Evolutionary conservation across 2,113 vertebrate species (phyloP), one percentile per base, ranked within the genome.

Genomic region (Engraulis encrasicolus): DNA sequence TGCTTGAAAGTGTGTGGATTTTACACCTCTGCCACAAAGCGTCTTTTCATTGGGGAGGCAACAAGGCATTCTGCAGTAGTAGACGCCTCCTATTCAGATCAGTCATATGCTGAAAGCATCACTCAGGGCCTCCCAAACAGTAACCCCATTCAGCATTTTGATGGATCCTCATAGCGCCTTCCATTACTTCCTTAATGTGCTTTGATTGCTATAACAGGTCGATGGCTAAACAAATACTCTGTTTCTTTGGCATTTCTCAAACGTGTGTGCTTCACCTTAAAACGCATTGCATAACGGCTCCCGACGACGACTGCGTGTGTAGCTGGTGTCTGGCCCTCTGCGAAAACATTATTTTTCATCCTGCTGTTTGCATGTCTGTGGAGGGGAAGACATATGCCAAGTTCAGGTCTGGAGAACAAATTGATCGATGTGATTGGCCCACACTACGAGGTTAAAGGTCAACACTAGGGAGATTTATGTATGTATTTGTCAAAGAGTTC

Each of bases 131-230:
- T n/a, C n/a, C 18, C 6, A 34, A 81, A 61, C 45, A 61, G 37
- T 50, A 66, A 79, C 23, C n/a, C 77, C 40, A 81, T 81, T 82
- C 54, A 61, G 23, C 19, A 61, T 79, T 80, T 81, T 83, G 81
- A 88, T 88, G 82, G 80, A 86, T 88, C 78, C 61, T 38, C 40
- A 79, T 66, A 77, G 36, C 78, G 71, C 48, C 84, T 20, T 74
- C 78, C 71, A 84, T 85, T 79, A 78, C 81, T 78, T 80, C 78
- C 84, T 88, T 82, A 80, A 87, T 85, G 78, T 80, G 71, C 45
- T 82, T 23, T 38, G 78, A 85, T 78, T 81, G 71, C 52, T 82
- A 82, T 86, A 82, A 83, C 40, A 74, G 15, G 14, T 50, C 74
- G 45, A 50, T 84, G 54, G 74, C 80, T 82, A 82, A 84, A 80